Percentiles rank a stretch among this genome's conserved stretches.
phyloP scores from a whole-genome alignment of 2,888 invertebrate genomes.

The Iphiclides podalirius region DNA sequence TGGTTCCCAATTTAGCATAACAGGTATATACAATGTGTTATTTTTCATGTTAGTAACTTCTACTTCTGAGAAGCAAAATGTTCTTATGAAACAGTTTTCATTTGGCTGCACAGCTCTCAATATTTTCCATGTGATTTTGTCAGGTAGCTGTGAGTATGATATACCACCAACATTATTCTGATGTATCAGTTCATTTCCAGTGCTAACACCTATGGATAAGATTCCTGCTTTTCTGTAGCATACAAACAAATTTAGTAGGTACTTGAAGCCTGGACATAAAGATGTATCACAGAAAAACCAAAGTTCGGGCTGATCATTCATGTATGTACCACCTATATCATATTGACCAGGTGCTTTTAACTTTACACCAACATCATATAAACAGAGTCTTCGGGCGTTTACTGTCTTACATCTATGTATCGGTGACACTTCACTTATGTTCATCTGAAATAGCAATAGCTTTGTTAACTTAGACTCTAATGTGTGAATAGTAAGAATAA shows the following conservation, averaged over 20 bases:
- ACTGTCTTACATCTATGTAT: constrained; percentile 45
- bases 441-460: constrained; percentile 40
- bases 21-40: constrained; percentile 48
- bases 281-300: constrained; percentile 62
- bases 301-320: constrained; percentile 44
- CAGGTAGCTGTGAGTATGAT: constrained; percentile 16
- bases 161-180: constrained; percentile 19
- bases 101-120: constrained; percentile 44
- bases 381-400: constrained; percentile 46
- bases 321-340: constrained; percentile 63
- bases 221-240: constrained; percentile 46
- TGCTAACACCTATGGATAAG: constrained; percentile 48
- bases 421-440: constrained; percentile 38
- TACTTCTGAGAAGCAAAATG: constrained; percentile 44
- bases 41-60: constrained; percentile 33
- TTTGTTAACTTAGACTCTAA: too few species aligned
- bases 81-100: constrained; percentile 50
- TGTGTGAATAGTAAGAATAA: too few species aligned
- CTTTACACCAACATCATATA: constrained; percentile 46
- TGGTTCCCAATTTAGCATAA: constrained; percentile 44
- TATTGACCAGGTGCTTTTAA: constrained; percentile 40
- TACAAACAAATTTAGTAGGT: constrained; percentile 58
- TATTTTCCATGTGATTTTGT: constrained; percentile 35
- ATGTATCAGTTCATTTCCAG: constrained; percentile 30
- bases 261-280: constrained; percentile 44